These are phyloP conservation scores for Platycheirus albimanus DNA, from an alignment of 2,888 invertebrate species.

Conservation along the genomic window DNA sequence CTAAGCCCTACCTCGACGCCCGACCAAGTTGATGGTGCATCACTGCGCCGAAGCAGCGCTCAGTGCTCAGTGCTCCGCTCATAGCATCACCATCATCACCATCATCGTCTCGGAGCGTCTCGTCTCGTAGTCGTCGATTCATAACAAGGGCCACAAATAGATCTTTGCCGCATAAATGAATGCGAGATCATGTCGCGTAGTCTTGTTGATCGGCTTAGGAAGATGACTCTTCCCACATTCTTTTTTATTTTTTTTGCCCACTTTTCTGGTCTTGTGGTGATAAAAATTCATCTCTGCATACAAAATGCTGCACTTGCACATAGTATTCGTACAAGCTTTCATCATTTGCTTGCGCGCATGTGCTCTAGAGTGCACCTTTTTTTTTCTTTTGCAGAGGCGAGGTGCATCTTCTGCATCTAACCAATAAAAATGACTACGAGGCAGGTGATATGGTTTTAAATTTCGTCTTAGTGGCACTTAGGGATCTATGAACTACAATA, in stretches of 20 bases:
- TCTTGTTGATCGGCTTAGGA: slow-evolving; percentile 31
- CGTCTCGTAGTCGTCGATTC: slow-evolving; percentile 9
- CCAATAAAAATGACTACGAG: slow-evolving; percentile 52
- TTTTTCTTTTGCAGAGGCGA: not conserved
- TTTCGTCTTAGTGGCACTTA: slow-evolving; percentile 67
- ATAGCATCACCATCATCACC: slow-evolving; percentile 11
- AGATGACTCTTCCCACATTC: slow-evolving; percentile 20
- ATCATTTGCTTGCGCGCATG: slow-evolving; percentile 45
- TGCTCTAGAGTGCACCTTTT: not conserved
- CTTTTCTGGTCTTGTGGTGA: slow-evolving; percentile 31
- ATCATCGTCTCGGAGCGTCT: not conserved
- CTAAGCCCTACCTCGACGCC: slow-evolving; percentile 34
- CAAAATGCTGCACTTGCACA: slow-evolving; percentile 34
- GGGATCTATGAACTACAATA: slow-evolving; percentile 67
- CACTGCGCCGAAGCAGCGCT: too few relatives aligned
- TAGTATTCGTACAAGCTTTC: slow-evolving; percentile 39
- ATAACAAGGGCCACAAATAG: slow-evolving; percentile 60
- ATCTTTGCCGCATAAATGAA: slow-evolving; percentile 60
- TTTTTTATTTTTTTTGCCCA: not conserved
- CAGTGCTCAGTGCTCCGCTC: too few relatives aligned
- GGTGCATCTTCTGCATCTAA: slow-evolving; percentile 21
- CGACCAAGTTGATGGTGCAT: slow-evolving; percentile 5
- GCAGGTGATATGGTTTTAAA: slow-evolving; percentile 72
- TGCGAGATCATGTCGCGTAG: slow-evolving; percentile 46
- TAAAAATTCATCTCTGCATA: slow-evolving; percentile 40